A percentile compares a stretch with the other conserved stretches of the same genome.
These are phyloP conservation scores for Salvelinus alpinus DNA, from an alignment of 2,113 vertebrate genomes.

Conservation along the genomic window DNA sequence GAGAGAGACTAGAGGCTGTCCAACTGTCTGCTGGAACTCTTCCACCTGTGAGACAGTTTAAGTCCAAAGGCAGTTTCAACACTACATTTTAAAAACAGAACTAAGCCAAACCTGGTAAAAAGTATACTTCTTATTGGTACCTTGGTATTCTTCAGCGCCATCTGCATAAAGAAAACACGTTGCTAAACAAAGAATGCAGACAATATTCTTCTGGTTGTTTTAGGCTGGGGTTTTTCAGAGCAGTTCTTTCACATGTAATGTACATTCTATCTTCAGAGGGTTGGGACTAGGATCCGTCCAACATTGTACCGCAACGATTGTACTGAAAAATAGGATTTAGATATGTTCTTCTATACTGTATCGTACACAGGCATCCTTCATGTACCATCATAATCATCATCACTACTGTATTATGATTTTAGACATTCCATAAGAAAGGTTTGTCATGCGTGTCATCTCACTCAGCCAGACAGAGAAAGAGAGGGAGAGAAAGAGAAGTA, in stretches of 20 bases:
- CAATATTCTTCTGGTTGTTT: neutral
- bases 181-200: conserved; percentile 40
- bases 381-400: conserved; percentile 18
- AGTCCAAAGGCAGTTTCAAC: conserved; percentile 57
- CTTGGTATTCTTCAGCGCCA: conserved; percentile 2
- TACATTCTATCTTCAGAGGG: conserved; percentile 37
- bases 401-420: conserved; percentile 16
- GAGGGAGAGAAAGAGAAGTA: neutral
- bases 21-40: conserved; percentile 25
- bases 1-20: neutral
- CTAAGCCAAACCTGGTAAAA: neutral
- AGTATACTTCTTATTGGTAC: neutral
- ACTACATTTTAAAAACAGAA: conserved; percentile 26
- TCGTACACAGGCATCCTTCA: conserved; percentile 45
- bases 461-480: conserved; percentile 5
- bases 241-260: conserved; percentile 47
- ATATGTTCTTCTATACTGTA: conserved; percentile 9
- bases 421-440: conserved; percentile 41
- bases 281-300: conserved; percentile 7
- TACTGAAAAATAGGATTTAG: conserved; percentile 43
- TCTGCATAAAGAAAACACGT: conserved; percentile 21
- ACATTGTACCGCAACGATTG: conserved; percentile 6
- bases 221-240: neutral
- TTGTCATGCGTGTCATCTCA: conserved; percentile 59
- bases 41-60: conserved; percentile 56